Base-by-base conservation (phyloP, 1,140 invertebrate species). In the Harpegnathos saltator region DNA sequence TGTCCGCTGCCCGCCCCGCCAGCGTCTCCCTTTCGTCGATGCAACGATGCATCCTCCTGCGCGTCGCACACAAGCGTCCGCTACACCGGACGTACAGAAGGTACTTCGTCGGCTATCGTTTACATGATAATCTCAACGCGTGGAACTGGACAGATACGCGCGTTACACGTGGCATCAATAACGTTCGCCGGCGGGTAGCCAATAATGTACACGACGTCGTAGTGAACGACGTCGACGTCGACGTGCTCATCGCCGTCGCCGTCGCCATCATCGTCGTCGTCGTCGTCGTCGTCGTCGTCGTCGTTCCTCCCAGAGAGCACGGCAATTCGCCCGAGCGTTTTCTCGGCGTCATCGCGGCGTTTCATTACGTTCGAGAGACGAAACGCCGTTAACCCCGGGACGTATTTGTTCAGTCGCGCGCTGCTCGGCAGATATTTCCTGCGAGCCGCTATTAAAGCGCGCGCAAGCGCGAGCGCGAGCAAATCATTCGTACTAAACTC, bases 111-210 rank as follows among this genome's bases (percentile, higher is more conserved):
- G 74, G 78, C 50, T 77, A 61, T 38, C 73, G 59, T 84, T 74
- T 84, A 62, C 56, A 58, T 73, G 81, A 73, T 87, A 87, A 87
- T 87, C 85, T 75, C 81, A 59, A 84, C 81, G 86, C 86, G 73
- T 87, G 86, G 72, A 87, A 78, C 85, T 74, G 61, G 69, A 78
- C 69, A 87, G 86, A 87, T 87, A 87, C 74, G 85, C 63, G 48
- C 54, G 81, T 80, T 74, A 74, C 82, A 86, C 50, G 75, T 72
- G 58, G 73, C 86, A 65, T 84, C 78, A 87, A 87, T 84, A 81
- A 87, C 85, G 82, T 87, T 83, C 68, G 52, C 78, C 80, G 72
- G 58, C 80, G 72, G 58, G 56, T 68, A 68, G 38, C 26, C 29
- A 62, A 50, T 87, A 81, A 84, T 74, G 66, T 77, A 77, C 26